These are phyloP conservation scores for Eulemur rufifrons DNA, from an alignment of 2,113 vertebrate species.

Conservation along the genomic window DNA sequence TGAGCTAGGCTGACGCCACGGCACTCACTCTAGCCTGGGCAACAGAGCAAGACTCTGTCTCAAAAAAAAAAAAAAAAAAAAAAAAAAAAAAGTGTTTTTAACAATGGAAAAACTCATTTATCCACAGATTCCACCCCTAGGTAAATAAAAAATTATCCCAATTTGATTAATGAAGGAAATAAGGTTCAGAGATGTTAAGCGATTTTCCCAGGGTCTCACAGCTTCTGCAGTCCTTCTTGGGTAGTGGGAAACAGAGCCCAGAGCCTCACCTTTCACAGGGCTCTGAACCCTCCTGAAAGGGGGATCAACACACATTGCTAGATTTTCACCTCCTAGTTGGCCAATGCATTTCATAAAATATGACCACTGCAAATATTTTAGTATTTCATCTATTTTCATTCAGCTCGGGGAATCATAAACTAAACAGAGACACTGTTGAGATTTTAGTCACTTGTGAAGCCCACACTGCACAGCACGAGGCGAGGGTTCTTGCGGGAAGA, in stretches of 20 bases:
- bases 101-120: neutral
- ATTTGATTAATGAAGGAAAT: neutral
- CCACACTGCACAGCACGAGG: neutral
- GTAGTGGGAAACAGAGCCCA: neutral
- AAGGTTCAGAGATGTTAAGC: neutral
- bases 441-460: neutral
- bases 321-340: neutral
- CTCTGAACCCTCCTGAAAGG: neutral
- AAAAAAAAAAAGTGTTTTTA: slow-evolving; percentile 66
- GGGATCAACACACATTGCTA: neutral
- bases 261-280: neutral
- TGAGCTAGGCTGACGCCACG: too few relatives aligned
- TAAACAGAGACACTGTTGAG: neutral
- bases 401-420: neutral
- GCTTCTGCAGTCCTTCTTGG: neutral
- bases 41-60: too few relatives aligned
- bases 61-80: too few relatives aligned
- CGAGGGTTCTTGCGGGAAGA: neutral
- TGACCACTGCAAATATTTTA: slow-evolving; percentile 13
- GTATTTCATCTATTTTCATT: neutral
- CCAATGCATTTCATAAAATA: neutral
- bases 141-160: neutral
- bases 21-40: too few relatives aligned
- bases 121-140: neutral
- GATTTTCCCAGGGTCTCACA: neutral